These are phyloP conservation scores for Puntigrus tetrazona DNA, from an alignment of 2,113 vertebrate species.

Conservation along the genomic window DNA sequence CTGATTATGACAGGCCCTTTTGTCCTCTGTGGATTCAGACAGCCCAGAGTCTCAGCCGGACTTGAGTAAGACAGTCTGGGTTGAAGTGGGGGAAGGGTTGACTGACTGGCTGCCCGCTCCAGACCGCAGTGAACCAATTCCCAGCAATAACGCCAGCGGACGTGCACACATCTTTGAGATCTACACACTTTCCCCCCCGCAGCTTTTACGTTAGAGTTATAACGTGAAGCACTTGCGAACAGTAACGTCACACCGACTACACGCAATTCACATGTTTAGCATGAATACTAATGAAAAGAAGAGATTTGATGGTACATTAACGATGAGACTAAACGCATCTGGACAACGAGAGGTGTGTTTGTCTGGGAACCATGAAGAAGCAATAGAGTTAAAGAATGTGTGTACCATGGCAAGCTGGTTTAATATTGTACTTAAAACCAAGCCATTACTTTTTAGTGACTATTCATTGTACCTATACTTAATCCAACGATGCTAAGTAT, in stretches of 20 bases:
- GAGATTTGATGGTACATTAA: background rate
- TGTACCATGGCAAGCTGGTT: background rate
- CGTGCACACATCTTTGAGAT: background rate
- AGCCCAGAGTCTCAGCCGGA: slow-evolving; percentile 34
- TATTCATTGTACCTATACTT: background rate
- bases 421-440: background rate
- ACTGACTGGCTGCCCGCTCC: slow-evolving; percentile 43
- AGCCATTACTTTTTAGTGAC: background rate
- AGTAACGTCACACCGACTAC: background rate
- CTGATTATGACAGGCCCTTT: slow-evolving; percentile 52
- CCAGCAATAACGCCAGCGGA: slow-evolving; percentile 21
- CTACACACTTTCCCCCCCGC: background rate
- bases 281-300: background rate
- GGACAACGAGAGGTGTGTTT: slow-evolving; percentile 28
- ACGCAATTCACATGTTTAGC: background rate
- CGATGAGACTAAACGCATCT: background rate
- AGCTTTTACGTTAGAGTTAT: background rate
- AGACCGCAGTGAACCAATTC: slow-evolving; percentile 33
- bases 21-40: slow-evolving; percentile 53
- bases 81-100: slow-evolving; percentile 48
- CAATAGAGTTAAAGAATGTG: slow-evolving; percentile 26
- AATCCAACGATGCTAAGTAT: background rate
- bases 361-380: slow-evolving; percentile 22
- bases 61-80: slow-evolving; percentile 43
- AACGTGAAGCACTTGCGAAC: background rate